Evolutionary conservation across 2,888 invertebrate genomes (phyloP).

Genomic region (Drosophila ezoana): DNA sequence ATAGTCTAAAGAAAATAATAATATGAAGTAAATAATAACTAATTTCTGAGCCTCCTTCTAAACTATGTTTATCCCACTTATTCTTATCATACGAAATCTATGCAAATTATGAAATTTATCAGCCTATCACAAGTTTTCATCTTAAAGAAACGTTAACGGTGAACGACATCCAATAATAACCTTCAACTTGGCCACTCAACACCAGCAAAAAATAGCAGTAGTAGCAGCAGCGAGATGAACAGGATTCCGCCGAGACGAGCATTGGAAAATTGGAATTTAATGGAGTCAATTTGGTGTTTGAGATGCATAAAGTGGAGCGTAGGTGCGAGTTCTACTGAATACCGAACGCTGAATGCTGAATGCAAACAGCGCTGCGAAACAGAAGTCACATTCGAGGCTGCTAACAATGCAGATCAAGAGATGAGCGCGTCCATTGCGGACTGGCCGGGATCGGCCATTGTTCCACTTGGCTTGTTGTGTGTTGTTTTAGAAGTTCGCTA

Average conservation of each 20-base stretch:
- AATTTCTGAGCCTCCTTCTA: too few species aligned
- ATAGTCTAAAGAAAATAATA: background rate
- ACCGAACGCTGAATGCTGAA: conserved; percentile 36
- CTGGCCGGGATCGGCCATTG: conserved; percentile 72
- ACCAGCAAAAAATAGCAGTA: conserved; percentile 20
- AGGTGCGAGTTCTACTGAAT: conserved; percentile 62
- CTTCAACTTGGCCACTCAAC: conserved; percentile 32
- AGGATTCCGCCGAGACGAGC: conserved; percentile 34
- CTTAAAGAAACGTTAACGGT: conserved; percentile 31
- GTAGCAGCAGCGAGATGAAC: background rate
- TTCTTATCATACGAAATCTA: conserved; percentile 36
- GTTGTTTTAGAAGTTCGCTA: conserved; percentile 67
- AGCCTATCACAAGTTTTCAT: conserved; percentile 28
- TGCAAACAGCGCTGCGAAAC: conserved; percentile 38
- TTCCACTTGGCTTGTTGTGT: conserved; percentile 58
- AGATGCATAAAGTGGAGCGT: conserved; percentile 76
- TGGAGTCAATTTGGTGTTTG: conserved; percentile 79
- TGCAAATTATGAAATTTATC: conserved; percentile 40
- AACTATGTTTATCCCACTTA: background rate
- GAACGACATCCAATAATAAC: conserved; percentile 41
- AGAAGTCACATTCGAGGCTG: conserved; percentile 52
- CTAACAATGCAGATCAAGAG: conserved; percentile 81
- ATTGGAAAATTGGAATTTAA: conserved; percentile 79
- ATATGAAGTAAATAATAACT: too few species aligned
- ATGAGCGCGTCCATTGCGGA: conserved; percentile 72